Evolutionary conservation across 2,797 vertebrate species (phyloP), one percentile per base, ranked within the genome.

Genomic region (Lepus townsendii): DNA sequence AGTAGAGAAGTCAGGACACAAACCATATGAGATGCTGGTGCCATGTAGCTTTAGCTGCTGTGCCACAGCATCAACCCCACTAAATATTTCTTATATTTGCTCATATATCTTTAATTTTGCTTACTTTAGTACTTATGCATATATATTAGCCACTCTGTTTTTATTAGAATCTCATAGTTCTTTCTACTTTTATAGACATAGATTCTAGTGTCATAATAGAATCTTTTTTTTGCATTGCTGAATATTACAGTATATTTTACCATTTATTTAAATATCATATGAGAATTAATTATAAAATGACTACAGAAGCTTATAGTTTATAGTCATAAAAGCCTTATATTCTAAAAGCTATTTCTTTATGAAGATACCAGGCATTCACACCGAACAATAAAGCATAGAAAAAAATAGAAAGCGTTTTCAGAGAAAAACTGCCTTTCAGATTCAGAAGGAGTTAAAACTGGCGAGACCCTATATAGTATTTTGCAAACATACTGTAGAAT

Each of bases 281-380:
- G 27, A 85, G 38, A 90, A 68, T 69, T 90, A 95, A 96, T 90
- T 86, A 63, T 73, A 32, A 3, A 88, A 66, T 90, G 92, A 47
- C 77, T 69, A n/a, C 68, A 42, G 86, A n/a, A n/a, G 26, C 19
- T 77, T 96, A 3, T 66, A 78, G 22, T 88, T 65, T 69, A 4
- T 54, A 52, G 7, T 83, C 57, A 73, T 88, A 85, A 89, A 82
- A 32, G 7, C 12, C 60, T 94, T 88, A 86, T 47, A 86, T 69
- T 71, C 26, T 79, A 79, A 73, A n/a, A 3, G 22, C 65, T 91
- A 19, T 75, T 94, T 87, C 83, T 86, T 86, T 75, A 63, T 90
- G 26, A 94, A 83, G 20, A 47, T 20, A 63, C 1, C 57, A 95
- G 42, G 7, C 32, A 76, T 47, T 94, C 54, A 42, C 30, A 63